Conservation (phyloP, 1,140 invertebrate genomes). For the Calephelis virginiensis region DNA sequence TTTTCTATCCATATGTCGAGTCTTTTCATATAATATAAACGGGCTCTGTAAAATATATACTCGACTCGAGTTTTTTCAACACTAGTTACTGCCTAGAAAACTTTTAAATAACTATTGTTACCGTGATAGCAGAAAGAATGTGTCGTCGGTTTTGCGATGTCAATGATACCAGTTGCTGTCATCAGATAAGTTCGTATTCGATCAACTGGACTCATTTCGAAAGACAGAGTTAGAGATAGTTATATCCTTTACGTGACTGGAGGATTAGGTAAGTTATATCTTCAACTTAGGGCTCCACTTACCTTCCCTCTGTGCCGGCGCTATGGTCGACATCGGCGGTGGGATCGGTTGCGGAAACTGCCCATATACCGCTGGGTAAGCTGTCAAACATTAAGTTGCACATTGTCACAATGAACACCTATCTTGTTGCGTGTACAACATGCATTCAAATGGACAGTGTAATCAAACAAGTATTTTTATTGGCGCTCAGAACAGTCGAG, state of each 20-base stretch:
- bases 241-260: background rate
- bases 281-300: conserved; percentile 79
- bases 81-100: background rate
- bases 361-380: conserved; percentile 96
- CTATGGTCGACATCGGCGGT: conserved; percentile 93
- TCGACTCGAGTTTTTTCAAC: background rate
- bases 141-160: background rate
- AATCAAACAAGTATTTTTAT: conserved; percentile 30
- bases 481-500: conserved; percentile 1
- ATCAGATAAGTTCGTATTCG: background rate
- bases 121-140: background rate
- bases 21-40: too few relatives aligned
- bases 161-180: background rate
- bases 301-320: conserved; percentile 96
- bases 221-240: conserved; percentile 8
- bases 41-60: too few relatives aligned
- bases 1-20: too few relatives aligned
- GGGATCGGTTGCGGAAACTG: conserved; percentile 97
- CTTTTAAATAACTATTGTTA: conserved; percentile 5
- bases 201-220: background rate
- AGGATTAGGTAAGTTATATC: conserved; percentile 14
- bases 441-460: conserved; percentile 42
- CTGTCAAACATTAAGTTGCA: conserved; percentile 86
- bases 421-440: conserved; percentile 61
- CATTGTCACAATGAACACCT: conserved; percentile 75